A percentile compares a stretch with the other conserved stretches of the same genome.
Conservation (phyloP, 2,113 vertebrate species). For the Aviceda subcristata region DNA sequence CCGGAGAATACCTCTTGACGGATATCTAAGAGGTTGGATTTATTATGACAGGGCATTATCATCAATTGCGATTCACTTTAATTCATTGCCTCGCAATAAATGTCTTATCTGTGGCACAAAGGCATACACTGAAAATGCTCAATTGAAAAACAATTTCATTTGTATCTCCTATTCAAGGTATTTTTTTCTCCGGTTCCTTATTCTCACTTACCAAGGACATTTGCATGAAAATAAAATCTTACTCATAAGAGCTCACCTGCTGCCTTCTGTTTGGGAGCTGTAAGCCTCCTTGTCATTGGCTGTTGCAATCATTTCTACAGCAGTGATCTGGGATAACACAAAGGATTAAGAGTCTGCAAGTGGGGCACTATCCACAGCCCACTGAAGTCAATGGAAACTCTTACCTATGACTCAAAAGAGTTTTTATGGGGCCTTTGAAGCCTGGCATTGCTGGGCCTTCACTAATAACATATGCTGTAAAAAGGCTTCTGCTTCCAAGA, state of each 20-base stretch:
- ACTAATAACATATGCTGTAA: background rate
- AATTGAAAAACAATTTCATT: conserved; percentile 57
- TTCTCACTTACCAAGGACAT: conserved; percentile 57
- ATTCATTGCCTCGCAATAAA: conserved; percentile 18
- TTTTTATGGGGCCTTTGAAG: background rate
- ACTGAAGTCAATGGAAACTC: background rate
- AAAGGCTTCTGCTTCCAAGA: background rate
- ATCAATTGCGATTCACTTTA: background rate
- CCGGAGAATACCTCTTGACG: background rate
- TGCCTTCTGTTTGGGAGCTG: conserved; percentile 30
- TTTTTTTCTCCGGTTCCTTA: background rate
- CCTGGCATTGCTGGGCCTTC: background rate
- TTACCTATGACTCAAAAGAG: background rate
- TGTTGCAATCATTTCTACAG: conserved; percentile 24
- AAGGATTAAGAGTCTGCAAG: background rate
- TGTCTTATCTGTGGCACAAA: conserved; percentile 27
- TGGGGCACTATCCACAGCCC: background rate
- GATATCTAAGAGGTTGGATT: background rate
- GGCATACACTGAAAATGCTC: background rate
- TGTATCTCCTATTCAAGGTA: background rate
- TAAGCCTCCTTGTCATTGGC: background rate
- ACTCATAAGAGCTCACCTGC: conserved; percentile 45
- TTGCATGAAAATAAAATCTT: conserved; percentile 65
- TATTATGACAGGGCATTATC: conserved; percentile 10
- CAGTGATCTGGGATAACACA: background rate